A percentile compares a stretch with the other conserved stretches of the same genome.
Evolutionary conservation across 2,797 vertebrate genomes (phyloP).

Genomic region (Orestias chungarensis): DNA sequence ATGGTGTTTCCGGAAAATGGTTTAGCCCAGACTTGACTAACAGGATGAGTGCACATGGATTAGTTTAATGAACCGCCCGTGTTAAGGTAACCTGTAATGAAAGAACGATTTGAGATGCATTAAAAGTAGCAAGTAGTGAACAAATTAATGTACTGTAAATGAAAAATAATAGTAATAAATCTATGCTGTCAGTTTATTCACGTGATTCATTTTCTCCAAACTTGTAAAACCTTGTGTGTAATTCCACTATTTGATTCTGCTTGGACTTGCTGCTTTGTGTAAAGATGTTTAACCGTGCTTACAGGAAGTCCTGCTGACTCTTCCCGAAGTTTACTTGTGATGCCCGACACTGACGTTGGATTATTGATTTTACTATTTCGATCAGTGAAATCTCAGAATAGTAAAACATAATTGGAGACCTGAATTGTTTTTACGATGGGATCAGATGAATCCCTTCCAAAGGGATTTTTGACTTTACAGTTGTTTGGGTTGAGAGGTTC

Average conservation of each 20-base stretch:
- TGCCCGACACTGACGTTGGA: neutral
- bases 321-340: neutral
- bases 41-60: slow-evolving; percentile 21
- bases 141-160: too few species aligned
- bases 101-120: neutral
- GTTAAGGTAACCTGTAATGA: neutral
- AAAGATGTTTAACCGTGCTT: neutral
- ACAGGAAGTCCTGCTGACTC: neutral
- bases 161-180: too few species aligned
- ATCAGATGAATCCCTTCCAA: neutral
- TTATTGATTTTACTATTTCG: too few species aligned
- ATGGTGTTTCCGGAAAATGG: slow-evolving; percentile 26
- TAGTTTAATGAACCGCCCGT: neutral
- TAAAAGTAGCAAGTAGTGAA: too few species aligned
- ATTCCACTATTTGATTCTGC: too few species aligned
- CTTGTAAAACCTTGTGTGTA: neutral
- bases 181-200: too few species aligned
- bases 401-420: too few species aligned
- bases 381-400: too few species aligned
- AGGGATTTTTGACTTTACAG: slow-evolving; percentile 1
- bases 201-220: too few species aligned
- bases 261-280: too few species aligned
- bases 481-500: slow-evolving; percentile 20
- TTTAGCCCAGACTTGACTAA: slow-evolving; percentile 34
- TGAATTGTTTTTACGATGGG: neutral